Conservation (phyloP, 2,113 vertebrate species). For the Bungarus multicinctus region DNA sequence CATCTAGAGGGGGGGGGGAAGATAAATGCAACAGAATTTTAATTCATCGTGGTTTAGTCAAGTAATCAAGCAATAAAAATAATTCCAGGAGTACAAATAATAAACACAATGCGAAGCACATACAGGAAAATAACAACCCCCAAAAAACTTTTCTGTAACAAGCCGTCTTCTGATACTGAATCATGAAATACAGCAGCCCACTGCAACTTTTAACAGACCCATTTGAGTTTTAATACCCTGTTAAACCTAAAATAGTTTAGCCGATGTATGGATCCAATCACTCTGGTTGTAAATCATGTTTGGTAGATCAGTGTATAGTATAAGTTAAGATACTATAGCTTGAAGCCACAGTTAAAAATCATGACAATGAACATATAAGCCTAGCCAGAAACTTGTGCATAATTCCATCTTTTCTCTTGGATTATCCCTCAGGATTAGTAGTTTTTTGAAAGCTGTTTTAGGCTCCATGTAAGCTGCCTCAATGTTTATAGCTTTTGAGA, state of each 20-base stretch:
- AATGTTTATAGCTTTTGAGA: background rate
- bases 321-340: background rate
- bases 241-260: background rate
- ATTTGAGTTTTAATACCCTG: background rate
- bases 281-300: background rate
- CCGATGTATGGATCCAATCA: background rate
- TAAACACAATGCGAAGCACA: background rate
- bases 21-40: background rate
- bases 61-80: background rate
- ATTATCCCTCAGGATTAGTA: background rate
- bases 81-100: background rate
- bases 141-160: background rate
- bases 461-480: background rate
- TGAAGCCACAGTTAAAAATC: background rate
- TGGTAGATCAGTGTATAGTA: background rate
- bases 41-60: background rate
- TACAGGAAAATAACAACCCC: conserved; percentile 13
- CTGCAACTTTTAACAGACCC: background rate
- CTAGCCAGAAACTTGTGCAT: background rate
- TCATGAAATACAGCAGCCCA: background rate
- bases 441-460: background rate
- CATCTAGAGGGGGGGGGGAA: background rate
- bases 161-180: background rate
- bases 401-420: background rate
- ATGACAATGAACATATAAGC: background rate